phyloP scores from a whole-genome alignment of 2,113 vertebrate genomes.

The Heterotis niloticus region DNA sequence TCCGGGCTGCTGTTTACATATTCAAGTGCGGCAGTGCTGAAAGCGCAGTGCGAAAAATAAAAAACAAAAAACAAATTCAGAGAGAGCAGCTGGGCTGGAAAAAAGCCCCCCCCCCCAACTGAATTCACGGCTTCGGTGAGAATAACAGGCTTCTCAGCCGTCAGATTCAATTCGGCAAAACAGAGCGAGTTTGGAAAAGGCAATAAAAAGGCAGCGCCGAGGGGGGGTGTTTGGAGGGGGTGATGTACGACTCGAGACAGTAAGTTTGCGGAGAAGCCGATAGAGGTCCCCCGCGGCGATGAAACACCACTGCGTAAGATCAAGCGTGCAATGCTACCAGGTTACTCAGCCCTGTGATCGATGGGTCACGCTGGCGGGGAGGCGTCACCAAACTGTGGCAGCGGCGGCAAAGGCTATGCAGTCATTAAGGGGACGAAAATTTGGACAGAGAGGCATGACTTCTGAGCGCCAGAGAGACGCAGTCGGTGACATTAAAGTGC shows the following conservation, averaged over 20 bases:
- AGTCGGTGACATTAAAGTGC: too few relatives aligned
- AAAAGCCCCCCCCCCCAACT: not conserved
- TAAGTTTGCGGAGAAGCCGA: conserved; percentile 34
- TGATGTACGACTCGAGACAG: conserved; percentile 37
- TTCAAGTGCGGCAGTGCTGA: not conserved
- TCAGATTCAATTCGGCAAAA: conserved; percentile 27
- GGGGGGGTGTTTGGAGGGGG: conserved; percentile 15
- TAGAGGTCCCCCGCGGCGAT: conserved; percentile 18
- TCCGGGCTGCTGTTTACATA: not conserved
- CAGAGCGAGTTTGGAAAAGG: conserved; percentile 9
- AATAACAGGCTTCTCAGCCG: conserved; percentile 30
- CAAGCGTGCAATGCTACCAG: conserved; percentile 32
- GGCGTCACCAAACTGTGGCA: conserved; percentile 33
- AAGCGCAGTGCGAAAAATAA: not conserved
- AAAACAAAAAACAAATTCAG: not conserved
- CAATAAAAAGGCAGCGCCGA: conserved; percentile 39
- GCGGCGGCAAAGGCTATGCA: not conserved
- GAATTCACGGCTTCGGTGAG: conserved; percentile 19
- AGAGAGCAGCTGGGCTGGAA: not conserved
- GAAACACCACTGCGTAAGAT: conserved; percentile 4
- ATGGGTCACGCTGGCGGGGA: conserved; percentile 31
- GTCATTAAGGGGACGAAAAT: conserved; percentile 31
- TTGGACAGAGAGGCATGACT: not conserved
- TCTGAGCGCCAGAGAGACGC: not conserved
- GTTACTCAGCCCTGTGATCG: conserved; percentile 30